Conservation (phyloP, 2,888 invertebrate genomes). For the Nemotelus nigrinus region DNA sequence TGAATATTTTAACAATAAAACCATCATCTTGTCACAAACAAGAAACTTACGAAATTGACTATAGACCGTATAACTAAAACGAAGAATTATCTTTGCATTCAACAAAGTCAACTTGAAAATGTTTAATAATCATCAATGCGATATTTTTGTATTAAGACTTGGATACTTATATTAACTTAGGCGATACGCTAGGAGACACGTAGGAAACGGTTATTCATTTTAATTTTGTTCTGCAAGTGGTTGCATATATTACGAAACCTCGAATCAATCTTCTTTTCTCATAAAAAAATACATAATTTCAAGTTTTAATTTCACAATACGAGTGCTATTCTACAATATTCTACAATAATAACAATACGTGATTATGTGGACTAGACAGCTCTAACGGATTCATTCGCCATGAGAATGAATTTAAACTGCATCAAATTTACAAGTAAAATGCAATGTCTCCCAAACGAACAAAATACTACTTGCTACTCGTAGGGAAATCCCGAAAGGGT, state of each 20-base stretch:
- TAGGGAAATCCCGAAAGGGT: background rate
- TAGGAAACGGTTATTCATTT: background rate
- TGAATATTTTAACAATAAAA: background rate
- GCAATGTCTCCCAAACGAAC: background rate
- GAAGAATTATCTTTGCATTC: too few relatives aligned
- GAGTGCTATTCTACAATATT: too few relatives aligned
- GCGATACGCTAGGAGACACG: background rate
- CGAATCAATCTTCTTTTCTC: background rate
- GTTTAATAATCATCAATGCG: background rate
- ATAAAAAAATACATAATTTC: background rate
- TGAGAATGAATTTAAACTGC: background rate
- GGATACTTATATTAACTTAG: conserved; percentile 12
- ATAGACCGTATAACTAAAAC: too few relatives aligned
- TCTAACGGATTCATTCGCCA: background rate
- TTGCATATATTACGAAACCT: background rate
- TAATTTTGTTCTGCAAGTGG: conserved; percentile 12
- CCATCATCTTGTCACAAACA: background rate
- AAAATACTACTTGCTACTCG: background rate
- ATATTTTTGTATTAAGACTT: conserved; percentile 24
- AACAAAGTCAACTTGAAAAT: too few relatives aligned
- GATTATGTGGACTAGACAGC: background rate
- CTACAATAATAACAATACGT: background rate
- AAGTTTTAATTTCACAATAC: too few relatives aligned
- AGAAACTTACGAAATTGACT: too few relatives aligned
- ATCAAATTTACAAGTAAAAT: background rate